Evolutionary conservation across 1,140 invertebrate species (phyloP).

Genomic region (Pseudomyrmex dendroicus): DNA sequence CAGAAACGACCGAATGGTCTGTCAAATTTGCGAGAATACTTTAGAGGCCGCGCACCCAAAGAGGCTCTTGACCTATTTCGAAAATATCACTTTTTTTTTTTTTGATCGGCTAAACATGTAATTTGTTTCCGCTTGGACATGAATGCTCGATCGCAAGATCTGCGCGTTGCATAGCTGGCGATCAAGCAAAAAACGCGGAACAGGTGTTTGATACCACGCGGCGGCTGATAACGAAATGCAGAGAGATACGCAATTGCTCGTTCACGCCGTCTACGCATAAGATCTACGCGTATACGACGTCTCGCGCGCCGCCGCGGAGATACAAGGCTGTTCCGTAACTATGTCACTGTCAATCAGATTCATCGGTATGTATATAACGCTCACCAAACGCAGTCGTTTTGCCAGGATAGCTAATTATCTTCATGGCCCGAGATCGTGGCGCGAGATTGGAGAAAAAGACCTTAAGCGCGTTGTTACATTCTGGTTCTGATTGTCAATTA

Average conservation of each 20-base stretch:
- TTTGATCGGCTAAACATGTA: neutral
- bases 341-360: constrained; percentile 83
- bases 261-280: constrained; percentile 54
- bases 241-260: constrained; percentile 34
- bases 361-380: constrained; percentile 81
- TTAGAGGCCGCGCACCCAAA: too few relatives aligned
- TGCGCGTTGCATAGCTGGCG: neutral
- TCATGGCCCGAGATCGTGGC: constrained; percentile 51
- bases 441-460: constrained; percentile 23
- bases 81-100: neutral
- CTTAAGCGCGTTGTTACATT: constrained; percentile 12
- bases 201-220: constrained; percentile 38
- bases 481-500: constrained; percentile 21
- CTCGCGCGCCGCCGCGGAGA: constrained; percentile 54
- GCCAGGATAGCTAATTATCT: constrained; percentile 69
- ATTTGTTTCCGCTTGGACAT: neutral
- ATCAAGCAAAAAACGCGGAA: neutral
- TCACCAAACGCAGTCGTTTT: constrained; percentile 78
- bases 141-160: neutral
- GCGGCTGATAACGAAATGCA: constrained; percentile 7
- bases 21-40: too few relatives aligned
- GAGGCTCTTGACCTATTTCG: neutral
- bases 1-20: neutral
- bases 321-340: constrained; percentile 79
- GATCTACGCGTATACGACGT: too few relatives aligned